Evolutionary conservation across 2,113 vertebrate genomes (phyloP), one percentile per base, ranked within the genome.

Genomic region (Brevimyrus niger): DNA sequence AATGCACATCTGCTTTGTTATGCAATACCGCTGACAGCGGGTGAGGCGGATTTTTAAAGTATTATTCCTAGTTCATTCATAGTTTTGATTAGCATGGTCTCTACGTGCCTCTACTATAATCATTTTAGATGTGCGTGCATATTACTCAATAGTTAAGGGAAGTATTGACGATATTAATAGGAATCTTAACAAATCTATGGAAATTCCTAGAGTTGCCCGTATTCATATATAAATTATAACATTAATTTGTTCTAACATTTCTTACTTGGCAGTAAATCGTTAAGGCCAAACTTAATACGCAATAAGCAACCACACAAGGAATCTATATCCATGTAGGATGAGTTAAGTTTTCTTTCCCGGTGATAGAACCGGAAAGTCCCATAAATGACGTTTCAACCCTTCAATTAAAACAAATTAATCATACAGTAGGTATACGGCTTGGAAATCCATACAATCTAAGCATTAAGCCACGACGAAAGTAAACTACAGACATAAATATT

Each of bases 351-450:
- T 87, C 27, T 48, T 87, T 55, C 90, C 91, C 87, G 90, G 50
- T 92, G 90, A 91, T 91, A 93, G 89, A 91, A 92, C 93, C 89
- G 94, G 95, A 95, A 96, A 96, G 94, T 95, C 94, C 94, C 94
- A 92, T 88, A 90, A 93, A 92, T 95, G 92, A 95, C 90, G 92
- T 93, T 93, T 93, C 91, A 93, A 92, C 91, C 87, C 91, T 89
- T 91, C 94, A 95, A 95, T 96, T 94, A 95, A 93, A 93, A 93
- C 94, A 94, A 93, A 95, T 95, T 95, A 95, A 95, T 95, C 92
- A 95, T 93, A 95, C 92, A 94, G 93, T 90, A 91, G 90, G 92
- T 93, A 92, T 91, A 91, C 91, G 91, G 91, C 89, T 86, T 65
- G 38, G 88, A 89, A 92, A 92, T 42, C 91, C 91, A 80, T 90